Base-by-base conservation (phyloP, 2,113 vertebrate species). In the Sapajus apella region DNA sequence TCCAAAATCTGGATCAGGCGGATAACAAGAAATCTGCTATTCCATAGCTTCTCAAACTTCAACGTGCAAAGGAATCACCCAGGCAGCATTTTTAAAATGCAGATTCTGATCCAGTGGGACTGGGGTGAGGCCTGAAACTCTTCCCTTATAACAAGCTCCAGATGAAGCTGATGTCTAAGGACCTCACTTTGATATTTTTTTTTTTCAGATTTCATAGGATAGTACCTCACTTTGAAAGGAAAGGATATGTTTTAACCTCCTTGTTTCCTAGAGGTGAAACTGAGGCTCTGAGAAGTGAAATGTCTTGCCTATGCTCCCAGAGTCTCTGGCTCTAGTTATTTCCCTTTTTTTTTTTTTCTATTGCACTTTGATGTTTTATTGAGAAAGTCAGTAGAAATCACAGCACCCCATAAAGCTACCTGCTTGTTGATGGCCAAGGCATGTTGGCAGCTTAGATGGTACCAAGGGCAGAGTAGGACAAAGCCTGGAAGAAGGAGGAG, bases 391-490 rank as follows among this genome's bases (percentile, higher is more conserved):
- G 7, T 64, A 50, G 89, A 95, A 97, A 96, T 10, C 25, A 52
- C n/a, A 55, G 47, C 2, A 0, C 47, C n/a, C 55, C 52, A 55
- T 55, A 82, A 37, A 81, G 79, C 94, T 70, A 68, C 81, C 72
- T 75, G 30, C 8, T 4, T 52, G 21, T 52, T 18, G 35, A 55
- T 5, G 52, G 58, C 56, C 43, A 66, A 87, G 27, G 12, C 14
- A 11, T 81, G 47, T 20, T 61, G 50, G 45, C 56, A 88, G 79
- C 21, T 47, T 40, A 70, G 17, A 12, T 76, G 66, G 86, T 18
- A 52, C 91, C 68, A 75, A 92, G 96, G 95, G 40, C 84, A 95
- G 70, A 92, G 43, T 2, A 77, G 89, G 79, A 81, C 91, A 70
- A 68, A 82, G 72, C 9, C 8, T 55, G 85, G 72, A 87, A 90